Percentiles rank a stretch among this genome's conserved stretches.
Conservation (phyloP, 2,113 vertebrate genomes). For the Otus sunia region DNA sequence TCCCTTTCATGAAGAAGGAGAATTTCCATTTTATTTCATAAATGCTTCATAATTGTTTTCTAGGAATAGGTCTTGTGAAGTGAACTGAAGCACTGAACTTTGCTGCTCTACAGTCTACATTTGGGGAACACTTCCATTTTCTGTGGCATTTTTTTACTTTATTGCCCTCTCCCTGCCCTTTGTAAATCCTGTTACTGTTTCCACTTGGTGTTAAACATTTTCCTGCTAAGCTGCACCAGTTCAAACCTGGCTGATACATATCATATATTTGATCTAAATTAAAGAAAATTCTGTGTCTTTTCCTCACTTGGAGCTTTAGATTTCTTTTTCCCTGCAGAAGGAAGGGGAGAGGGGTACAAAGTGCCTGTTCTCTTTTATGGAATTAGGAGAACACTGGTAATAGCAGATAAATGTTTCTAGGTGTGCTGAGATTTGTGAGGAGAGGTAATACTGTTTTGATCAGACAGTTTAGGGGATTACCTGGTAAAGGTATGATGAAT, state of each 20-base stretch:
- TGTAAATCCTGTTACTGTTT: neutral
- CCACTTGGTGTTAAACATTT: neutral
- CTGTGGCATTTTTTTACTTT: neutral
- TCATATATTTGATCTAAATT: neutral
- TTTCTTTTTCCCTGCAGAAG: neutral
- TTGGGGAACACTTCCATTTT: neutral
- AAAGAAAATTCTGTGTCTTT: neutral
- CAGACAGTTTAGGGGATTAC: neutral
- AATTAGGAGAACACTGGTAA: neutral
- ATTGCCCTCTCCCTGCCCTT: neutral
- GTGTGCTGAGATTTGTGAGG: neutral
- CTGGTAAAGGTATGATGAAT: neutral
- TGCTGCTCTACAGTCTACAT: neutral
- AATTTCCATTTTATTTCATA: conserved; percentile 43
- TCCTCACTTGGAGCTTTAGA: neutral
- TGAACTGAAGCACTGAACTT: neutral
- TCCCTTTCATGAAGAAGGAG: conserved; percentile 26
- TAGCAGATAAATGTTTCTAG: neutral
- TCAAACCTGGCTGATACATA: neutral
- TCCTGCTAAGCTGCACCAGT: neutral
- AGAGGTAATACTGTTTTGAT: neutral
- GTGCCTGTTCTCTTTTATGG: neutral
- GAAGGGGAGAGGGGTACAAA: neutral
- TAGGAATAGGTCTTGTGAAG: neutral
- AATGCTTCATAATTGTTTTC: conserved; percentile 8